Base-by-base conservation (phyloP, 2,888 invertebrate species). In the Pseudolycoriella hygida region DNA sequence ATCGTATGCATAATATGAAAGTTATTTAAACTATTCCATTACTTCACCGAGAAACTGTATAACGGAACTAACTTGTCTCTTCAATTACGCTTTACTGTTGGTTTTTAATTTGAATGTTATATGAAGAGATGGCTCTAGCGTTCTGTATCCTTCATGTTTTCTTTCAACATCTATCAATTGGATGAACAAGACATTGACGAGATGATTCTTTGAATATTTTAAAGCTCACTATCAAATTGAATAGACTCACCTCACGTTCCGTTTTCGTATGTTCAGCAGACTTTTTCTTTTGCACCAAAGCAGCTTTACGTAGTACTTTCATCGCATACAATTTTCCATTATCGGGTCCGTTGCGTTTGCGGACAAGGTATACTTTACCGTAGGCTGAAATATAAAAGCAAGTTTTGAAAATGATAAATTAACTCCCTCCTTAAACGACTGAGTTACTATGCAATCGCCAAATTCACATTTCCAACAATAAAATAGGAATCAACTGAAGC, bases 231-330 rank as follows among this genome's bases (percentile, higher is more conserved):
- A 5, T 4, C 4, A 37, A 37, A n/a, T 10, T 10, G 37, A 37
- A 37, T n/a, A 45, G 32, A 56, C 60, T 60, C 55, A 75, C 75
- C 73, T 94, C 88, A 67, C 96, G 72, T 67, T 97, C 96, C 45
- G 94, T 94, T 70, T 87, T 81, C 25, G 94, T 96, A 68, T 97
- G 97, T 62, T 97, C 97, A 11, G 92, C 84, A 47, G 92, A 92
- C 70, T 93, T 93, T 61, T 87, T 80, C 69, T 90, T 92, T 65
- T 87, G 88, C 34, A 92, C 87, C 56, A 94, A 92, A 20, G 88
- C 83, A 45, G 89, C 88, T 64, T 96, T 96, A 67, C 92, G 92
- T 60, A 96, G 70, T 53, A 96, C 93, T 68, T 97, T 97, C 94
- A 97, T 96, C 47, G 96, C 96, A 69, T 96, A 97, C 49, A 96